Percentiles rank a stretch among this genome's conserved stretches.
These are phyloP conservation scores for Phorcus lineatus DNA, from an alignment of 2,888 invertebrate species.

Conservation along the genomic window DNA sequence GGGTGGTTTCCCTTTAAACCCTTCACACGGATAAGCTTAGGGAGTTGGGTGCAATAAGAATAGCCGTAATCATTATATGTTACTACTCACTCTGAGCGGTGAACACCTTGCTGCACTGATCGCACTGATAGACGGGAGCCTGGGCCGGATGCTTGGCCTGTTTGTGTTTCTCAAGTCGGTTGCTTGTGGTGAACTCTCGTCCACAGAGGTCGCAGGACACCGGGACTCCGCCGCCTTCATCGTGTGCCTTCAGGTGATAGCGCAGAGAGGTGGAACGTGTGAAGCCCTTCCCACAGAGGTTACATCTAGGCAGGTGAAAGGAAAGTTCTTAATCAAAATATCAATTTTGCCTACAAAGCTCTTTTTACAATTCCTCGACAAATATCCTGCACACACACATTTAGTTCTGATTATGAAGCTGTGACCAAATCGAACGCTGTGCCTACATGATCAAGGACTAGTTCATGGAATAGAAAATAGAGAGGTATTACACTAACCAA, in stretches of 20 bases:
- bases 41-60: background rate
- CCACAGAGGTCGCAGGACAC: constrained; percentile 57
- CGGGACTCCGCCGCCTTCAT: constrained; percentile 51
- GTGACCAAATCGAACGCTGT: too few relatives aligned
- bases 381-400: too few relatives aligned
- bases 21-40: too few relatives aligned
- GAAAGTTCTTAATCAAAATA: background rate
- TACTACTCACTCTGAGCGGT: constrained; percentile 58
- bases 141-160: constrained; percentile 55
- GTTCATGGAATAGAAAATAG: too few relatives aligned
- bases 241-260: constrained; percentile 60
- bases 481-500: too few relatives aligned
- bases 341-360: too few relatives aligned
- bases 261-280: constrained; percentile 55
- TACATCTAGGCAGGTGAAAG: constrained; percentile 49
- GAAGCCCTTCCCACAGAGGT: constrained; percentile 57
- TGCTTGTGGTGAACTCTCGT: constrained; percentile 52
- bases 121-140: constrained; percentile 57
- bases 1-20: too few relatives aligned
- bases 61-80: background rate
- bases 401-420: too few relatives aligned
- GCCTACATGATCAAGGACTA: too few relatives aligned
- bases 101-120: constrained; percentile 56
- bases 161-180: constrained; percentile 57
- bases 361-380: too few relatives aligned